Base-by-base conservation (phyloP, 2,888 invertebrate species). In the Sinentomon sp. region DNA sequence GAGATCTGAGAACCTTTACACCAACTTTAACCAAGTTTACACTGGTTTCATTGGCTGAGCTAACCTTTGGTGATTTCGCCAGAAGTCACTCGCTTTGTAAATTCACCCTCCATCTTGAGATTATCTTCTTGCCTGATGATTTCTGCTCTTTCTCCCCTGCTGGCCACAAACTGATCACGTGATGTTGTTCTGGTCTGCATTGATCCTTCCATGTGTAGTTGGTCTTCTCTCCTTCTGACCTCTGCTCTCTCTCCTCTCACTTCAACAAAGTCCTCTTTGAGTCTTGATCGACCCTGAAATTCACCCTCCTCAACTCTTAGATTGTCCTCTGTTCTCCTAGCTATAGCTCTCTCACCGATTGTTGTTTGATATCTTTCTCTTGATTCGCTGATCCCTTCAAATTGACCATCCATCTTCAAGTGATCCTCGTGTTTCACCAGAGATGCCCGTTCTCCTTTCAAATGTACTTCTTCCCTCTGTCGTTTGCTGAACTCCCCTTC, bases 351-450 rank as follows among this genome's bases (percentile, higher is more conserved):
- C 26, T 46, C 45, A 3, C 28, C 35, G 4, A 28, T 27, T 2
- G 36, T 17, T 17, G 35, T 33, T n/a, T n/a, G n/a, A n/a, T n/a
- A n/a, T n/a, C 63, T 37, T 45, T 54, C 1, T 54, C 57, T 10
- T 2, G 63, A 60, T 9, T 62, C 58, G 37, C 63, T 17, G 64
- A 12, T 60, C 68, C 68, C 46, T 39, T 61, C 59, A 32, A 65
- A 60, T 30, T 56, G 61, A 2, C 71, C 71, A 49, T 68, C 68
- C 60, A 70, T 63, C 17, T 30, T n/a, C n/a, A n/a, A n/a, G n/a
- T n/a, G n/a, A n/a, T n/a, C 24, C 9, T 9, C 24, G 4, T 13
- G 14, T 24, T 32, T 26, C 3, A 10, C 12, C 3, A 36, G 19
- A 10, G 34, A 36, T 4, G 59, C 36, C 6, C 42, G 23, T 6